phyloP scores from a whole-genome alignment of 2,113 vertebrate genomes.

The Oenanthe melanoleuca region DNA sequence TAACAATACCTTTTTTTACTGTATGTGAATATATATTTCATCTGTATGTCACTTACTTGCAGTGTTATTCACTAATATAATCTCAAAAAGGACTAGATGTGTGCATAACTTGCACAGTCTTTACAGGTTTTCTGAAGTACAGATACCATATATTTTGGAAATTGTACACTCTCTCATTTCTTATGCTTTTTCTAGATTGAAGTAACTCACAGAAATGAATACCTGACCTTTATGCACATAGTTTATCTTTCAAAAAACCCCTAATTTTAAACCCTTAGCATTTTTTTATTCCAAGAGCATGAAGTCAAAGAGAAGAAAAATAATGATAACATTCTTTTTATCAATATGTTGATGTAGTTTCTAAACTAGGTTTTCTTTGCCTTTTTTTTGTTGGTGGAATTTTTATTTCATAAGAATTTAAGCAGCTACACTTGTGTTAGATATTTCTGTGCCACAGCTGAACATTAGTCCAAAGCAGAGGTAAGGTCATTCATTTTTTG shows the following conservation, averaged over 20 bases:
- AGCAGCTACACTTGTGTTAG: not conserved
- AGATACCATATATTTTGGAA: not conserved
- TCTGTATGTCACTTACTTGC: not conserved
- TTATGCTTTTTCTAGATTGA: not conserved
- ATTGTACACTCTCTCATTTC: not conserved
- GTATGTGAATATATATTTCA: not conserved
- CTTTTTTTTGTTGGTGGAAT: not conserved
- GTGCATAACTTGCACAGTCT: not conserved
- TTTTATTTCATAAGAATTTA: not conserved
- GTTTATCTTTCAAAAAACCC: not conserved
- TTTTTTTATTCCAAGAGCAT: not conserved
- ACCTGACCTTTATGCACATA: not conserved
- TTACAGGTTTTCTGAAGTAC: not conserved
- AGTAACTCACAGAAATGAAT: not conserved
- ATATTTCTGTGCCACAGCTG: not conserved
- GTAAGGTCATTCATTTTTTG: not conserved
- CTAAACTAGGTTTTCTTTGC: not conserved
- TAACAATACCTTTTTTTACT: not conserved
- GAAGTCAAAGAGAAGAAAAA: not conserved
- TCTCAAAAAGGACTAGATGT: not conserved
- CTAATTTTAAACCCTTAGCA: not conserved
- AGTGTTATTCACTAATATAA: not conserved
- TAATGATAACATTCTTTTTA: not conserved
- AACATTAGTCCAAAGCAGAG: not conserved
- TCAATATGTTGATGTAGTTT: not conserved